Evolutionary conservation across 2,888 invertebrate species (phyloP).

Genomic region (Erebia palarica): DNA sequence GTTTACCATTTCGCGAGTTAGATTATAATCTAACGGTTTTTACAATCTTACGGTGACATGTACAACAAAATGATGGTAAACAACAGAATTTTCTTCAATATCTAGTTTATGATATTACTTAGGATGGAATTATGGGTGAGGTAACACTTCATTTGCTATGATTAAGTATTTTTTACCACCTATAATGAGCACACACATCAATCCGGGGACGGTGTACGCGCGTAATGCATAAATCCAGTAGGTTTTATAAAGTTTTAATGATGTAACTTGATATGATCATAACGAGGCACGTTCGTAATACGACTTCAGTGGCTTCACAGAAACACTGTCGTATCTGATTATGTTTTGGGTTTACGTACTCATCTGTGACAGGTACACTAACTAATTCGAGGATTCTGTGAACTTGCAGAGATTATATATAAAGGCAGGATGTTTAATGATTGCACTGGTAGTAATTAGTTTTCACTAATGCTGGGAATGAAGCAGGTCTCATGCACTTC

Average conservation of each 20-base stretch:
- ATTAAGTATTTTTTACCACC: background rate
- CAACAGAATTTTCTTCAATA: too few species aligned
- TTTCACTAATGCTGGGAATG: too few species aligned
- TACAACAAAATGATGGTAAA: too few species aligned
- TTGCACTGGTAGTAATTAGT: background rate
- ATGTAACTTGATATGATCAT: slow-evolving; percentile 45
- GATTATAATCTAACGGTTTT: too few species aligned
- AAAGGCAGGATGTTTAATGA: background rate
- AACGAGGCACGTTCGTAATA: slow-evolving; percentile 40
- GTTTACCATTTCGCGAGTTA: too few species aligned
- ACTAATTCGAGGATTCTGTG: slow-evolving; percentile 16
- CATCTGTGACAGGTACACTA: slow-evolving; percentile 23
- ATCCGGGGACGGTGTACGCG: background rate
- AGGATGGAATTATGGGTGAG: too few species aligned
- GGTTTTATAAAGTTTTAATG: slow-evolving; percentile 44
- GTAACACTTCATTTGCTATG: too few species aligned
- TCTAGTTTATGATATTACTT: too few species aligned
- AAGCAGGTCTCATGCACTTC: too few species aligned
- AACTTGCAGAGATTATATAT: background rate
- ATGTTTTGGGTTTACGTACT: slow-evolving; percentile 20
- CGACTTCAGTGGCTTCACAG: slow-evolving; percentile 35
- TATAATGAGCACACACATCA: slow-evolving; percentile 17
- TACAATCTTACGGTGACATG: too few species aligned
- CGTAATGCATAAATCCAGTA: slow-evolving; percentile 20
- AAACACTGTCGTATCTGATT: slow-evolving; percentile 32